Percentiles rank a stretch among this genome's conserved stretches.
Conservation (phyloP, 1,140 invertebrate species). For the Sycobia sp. region DNA sequence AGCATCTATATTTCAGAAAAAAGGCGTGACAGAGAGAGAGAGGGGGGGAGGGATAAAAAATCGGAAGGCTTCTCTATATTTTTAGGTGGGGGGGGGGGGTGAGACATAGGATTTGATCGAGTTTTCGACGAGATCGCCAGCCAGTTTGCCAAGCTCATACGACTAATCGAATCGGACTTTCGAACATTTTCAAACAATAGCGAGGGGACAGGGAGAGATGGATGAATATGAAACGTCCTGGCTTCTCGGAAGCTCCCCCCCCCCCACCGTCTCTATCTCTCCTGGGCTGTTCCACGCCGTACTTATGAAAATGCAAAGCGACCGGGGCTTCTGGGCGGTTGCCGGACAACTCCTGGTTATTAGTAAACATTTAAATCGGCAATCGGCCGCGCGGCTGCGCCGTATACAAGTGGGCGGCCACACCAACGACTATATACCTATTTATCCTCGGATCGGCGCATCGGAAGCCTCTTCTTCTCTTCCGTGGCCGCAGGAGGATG, state of each 20-base stretch:
- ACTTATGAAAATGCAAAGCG: conserved; percentile 63
- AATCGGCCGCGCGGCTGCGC: conserved; percentile 44
- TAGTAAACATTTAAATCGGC: conserved; percentile 65
- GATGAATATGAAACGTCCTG: conserved; percentile 55
- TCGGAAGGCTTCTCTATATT: too few species aligned
- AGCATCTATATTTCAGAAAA: too few species aligned
- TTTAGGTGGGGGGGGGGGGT: neutral
- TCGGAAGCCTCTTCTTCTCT: too few species aligned
- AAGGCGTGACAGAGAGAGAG: too few species aligned
- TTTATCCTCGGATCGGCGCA: neutral
- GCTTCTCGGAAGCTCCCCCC: conserved; percentile 42
- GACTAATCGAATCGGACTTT: conserved; percentile 29
- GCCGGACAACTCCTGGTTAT: conserved; percentile 61
- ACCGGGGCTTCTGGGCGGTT: conserved; percentile 61
- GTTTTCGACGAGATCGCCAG: neutral
- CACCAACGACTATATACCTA: neutral
- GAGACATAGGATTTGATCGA: conserved; percentile 9
- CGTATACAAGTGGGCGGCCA: too few species aligned
- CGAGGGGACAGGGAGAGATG: conserved; percentile 27
- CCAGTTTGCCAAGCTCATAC: neutral
- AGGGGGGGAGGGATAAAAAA: neutral
- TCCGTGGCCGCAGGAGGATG: conserved; percentile 48
- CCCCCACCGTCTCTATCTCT: neutral
- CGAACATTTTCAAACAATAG: conserved; percentile 26
- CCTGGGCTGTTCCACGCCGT: neutral